Evolutionary conservation across 2,888 invertebrate species (phyloP), one percentile per base, ranked within the genome.

Genomic region (Ormyrus labotus): DNA sequence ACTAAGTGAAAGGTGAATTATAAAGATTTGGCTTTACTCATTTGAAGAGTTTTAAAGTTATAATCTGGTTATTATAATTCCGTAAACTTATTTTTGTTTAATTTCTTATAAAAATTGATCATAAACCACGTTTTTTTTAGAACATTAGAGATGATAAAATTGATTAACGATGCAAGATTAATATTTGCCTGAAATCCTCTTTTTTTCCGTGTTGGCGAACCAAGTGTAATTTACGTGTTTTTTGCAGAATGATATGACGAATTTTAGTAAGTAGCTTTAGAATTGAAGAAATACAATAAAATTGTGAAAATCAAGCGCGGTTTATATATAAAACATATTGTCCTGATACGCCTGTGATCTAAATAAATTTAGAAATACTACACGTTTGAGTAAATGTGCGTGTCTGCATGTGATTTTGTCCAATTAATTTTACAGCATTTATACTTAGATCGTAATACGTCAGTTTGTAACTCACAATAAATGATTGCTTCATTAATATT

Each of bases 401-500:
- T 19, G 55, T 19, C 50, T 19, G 57, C 34, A 63, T 45, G 67
- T 69, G 10, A 19, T 45, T 74, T 48, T 68, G 60, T 53, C 53
- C 47, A 34, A 64, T 53, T 61, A 51, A 67, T 60, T 68, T 78
- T 68, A 68, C 68, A 68, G 53, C 68, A 69, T 78, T 73, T 73
- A 73, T 79, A 74, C 64, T 60, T 65, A 70, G 64, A 65, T 53
- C 48, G 48, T 70, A 64, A 69, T 68, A 72, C 50, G 69, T 64
- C 79, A 69, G 51, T 74, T 74, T 79, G 47, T 74, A 74, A 74
- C 64, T 70, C 64, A 57, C 67, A 74, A 80, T 80, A 80, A 75
- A 75, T 64, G 19, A 74, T 72, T 70, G 60, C 73, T 80, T 70
- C 51, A 45, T 74, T 64, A 71, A 61, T 65, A 60, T 47, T 50